Conservation (phyloP, 2,888 invertebrate genomes). For the Aporophyla nigra region DNA sequence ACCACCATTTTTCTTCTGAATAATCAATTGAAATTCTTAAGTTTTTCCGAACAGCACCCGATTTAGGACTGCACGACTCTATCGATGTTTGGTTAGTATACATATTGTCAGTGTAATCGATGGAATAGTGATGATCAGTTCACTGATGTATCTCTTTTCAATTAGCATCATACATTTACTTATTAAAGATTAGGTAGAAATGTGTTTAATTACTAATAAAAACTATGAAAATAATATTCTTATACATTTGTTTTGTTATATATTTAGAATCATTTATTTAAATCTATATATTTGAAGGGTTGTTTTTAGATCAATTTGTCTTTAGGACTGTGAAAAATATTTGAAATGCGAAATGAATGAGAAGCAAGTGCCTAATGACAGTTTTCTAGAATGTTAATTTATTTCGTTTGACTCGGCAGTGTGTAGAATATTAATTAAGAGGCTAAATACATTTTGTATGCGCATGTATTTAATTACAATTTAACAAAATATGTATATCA, state of each 20-base stretch:
- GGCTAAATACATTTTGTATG: not conserved
- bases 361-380: constrained; percentile 20
- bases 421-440: not conserved
- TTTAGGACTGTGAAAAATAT: constrained; percentile 14
- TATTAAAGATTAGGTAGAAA: no score
- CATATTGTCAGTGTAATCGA: not conserved
- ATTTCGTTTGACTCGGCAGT: not conserved
- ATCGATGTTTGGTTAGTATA: not conserved
- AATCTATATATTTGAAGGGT: constrained; percentile 2
- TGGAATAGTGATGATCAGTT: not conserved
- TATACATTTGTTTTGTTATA: constrained; percentile 8
- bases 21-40: not conserved
- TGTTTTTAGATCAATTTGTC: constrained; percentile 3
- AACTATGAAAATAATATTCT: constrained; percentile 21
- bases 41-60: not conserved
- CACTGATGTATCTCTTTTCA: not conserved
- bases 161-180: not conserved
- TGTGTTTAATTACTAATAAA: no score
- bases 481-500: not conserved
- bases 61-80: not conserved
- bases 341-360: not conserved
- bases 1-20: not conserved
- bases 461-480: not conserved
- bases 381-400: not conserved
- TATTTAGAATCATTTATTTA: not conserved